Evolutionary conservation across 2,888 invertebrate genomes (phyloP).

Genomic region (Drosophila multiciliata): DNA sequence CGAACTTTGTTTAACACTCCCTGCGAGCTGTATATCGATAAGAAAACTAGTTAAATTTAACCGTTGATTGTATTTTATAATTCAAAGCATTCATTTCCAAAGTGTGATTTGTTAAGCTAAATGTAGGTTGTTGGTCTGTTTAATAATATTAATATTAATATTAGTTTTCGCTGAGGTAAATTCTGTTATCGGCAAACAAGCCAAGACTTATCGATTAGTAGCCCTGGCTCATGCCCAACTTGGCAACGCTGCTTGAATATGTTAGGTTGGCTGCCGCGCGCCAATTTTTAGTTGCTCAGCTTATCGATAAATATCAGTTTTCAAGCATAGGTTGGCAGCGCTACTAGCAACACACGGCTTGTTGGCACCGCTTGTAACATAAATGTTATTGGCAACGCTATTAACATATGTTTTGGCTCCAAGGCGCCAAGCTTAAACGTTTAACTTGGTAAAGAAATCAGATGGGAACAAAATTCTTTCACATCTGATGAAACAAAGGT

Average conservation of each 20-base stretch:
- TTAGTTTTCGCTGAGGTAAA: conserved; percentile 1
- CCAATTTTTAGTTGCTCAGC: conserved; percentile 21
- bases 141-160: background rate
- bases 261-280: conserved; percentile 2
- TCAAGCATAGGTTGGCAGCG: background rate
- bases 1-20: conserved; percentile 38
- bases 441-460: background rate
- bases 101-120: background rate
- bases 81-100: background rate
- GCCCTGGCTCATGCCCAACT: background rate
- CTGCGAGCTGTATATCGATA: conserved; percentile 27
- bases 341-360: background rate
- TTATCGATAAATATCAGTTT: background rate
- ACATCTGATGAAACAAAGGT: conserved; percentile 17
- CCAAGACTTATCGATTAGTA: background rate
- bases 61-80: background rate
- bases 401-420: background rate
- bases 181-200: background rate
- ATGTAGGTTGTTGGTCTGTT: background rate
- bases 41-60: conserved; percentile 17
- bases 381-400: background rate
- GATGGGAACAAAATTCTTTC: conserved; percentile 6
- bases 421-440: conserved; percentile 32
- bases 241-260: background rate
- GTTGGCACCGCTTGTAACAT: conserved; percentile 1